Conservation (phyloP, 2,113 vertebrate genomes). For the Cygnus buccinator region DNA sequence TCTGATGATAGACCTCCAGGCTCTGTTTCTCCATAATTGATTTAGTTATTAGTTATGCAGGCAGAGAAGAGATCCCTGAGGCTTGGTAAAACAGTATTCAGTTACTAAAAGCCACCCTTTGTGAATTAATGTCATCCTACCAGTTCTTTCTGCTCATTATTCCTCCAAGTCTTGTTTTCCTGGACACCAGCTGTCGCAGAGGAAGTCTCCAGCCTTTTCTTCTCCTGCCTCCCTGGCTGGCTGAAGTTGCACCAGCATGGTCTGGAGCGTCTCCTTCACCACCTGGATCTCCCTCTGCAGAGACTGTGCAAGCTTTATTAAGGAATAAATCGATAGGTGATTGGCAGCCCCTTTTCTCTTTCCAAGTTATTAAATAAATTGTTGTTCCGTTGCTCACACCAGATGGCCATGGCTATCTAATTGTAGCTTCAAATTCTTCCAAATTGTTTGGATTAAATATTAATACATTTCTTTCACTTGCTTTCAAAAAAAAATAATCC, state of each 20-base stretch:
- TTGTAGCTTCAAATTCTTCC: conserved; percentile 81
- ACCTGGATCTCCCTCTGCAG: conserved; percentile 87
- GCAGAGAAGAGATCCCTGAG: conserved; percentile 56
- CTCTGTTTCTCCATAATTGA: conserved; percentile 45
- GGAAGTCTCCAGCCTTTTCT: conserved; percentile 78
- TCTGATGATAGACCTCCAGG: conserved; percentile 30
- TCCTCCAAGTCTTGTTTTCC: conserved; percentile 75
- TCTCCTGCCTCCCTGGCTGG: conserved; percentile 79
- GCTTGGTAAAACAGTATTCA: conserved; percentile 53
- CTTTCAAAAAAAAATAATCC: neutral
- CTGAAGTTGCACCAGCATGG: conserved; percentile 82
- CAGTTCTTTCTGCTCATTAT: conserved; percentile 64
- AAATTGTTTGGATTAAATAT: conserved; percentile 88
- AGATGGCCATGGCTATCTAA: conserved; percentile 80
- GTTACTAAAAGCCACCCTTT: conserved; percentile 59
- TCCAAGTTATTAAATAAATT: conserved; percentile 67
- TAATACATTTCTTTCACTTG: conserved; percentile 76
- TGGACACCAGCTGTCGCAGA: conserved; percentile 82
- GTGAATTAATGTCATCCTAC: conserved; percentile 35
- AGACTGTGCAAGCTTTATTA: conserved; percentile 83
- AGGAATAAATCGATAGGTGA: conserved; percentile 80
- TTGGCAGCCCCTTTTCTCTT: conserved; percentile 62
- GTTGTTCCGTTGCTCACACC: conserved; percentile 71
- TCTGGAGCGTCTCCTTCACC: conserved; percentile 82
- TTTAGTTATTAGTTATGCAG: conserved; percentile 44